Base-by-base conservation (phyloP, 2,797 vertebrate genomes). In the Pogoniulus pusillus region DNA sequence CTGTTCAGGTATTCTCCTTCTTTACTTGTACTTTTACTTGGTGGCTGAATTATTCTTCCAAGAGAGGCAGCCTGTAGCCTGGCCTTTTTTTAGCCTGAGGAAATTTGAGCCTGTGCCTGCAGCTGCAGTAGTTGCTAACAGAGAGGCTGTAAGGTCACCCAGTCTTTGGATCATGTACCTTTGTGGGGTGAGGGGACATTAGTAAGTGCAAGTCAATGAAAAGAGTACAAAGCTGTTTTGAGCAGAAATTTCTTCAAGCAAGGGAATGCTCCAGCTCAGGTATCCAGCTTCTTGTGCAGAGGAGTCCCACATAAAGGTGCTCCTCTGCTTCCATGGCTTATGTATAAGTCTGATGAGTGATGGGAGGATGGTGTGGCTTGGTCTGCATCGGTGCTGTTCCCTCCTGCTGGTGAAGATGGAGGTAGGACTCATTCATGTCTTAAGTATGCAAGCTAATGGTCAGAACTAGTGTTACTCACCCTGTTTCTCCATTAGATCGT, bases 291-390 rank as follows among this genome's bases (percentile, higher is more conserved):
- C 32, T 58, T 11, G 14, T 57, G 41, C 59, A 30, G n/a, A 64
- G 14, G 10, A 1, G 5, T 60, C 18, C 49, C 29, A 39, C 2
- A 1, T 26, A 29, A 26, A 49, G 54, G 32, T 3, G 2, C 5
- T 76, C 3, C 12, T 76, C 16, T 54, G 16, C 34, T 72, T 39
- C 62, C 32, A 7, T 32, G 35, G 23, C 22, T 49, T 45, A 6
- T 54, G 8, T 54, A 12, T 23, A 37, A 4, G n/a, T n/a, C 27
- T 72, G 29, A 43, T 1, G 0, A 5, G 43, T 45, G 15, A 8
- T 29, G 15, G 51, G 34, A 18, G 1, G 0, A 11, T 69, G 32
- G 8, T 1, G 3, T 77, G 29, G 12, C 4, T 2, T 3, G 4
- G 23, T 19, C 29, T 80, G 22, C 43, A n/a, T 5, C 30, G 65